These are phyloP conservation scores for Ameiurus melas DNA, from an alignment of 2,113 vertebrate genomes.

Conservation along the genomic window DNA sequence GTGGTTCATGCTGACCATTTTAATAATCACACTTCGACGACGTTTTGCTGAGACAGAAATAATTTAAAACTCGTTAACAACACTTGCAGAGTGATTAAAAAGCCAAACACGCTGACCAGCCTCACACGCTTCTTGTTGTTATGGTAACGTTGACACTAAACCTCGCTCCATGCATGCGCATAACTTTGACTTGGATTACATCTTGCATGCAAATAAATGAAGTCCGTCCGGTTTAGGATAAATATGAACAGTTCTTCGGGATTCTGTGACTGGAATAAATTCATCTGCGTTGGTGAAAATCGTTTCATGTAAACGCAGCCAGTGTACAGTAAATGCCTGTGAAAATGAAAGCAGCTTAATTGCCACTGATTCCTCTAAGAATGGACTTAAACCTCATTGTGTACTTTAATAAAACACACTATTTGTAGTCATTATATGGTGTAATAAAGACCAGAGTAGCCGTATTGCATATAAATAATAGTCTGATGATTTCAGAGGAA, in stretches of 20 bases:
- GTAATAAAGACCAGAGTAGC: slow-evolving; percentile 28
- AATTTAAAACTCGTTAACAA: slow-evolving; percentile 24
- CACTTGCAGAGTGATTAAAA: slow-evolving; percentile 12
- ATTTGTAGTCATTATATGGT: slow-evolving; percentile 15
- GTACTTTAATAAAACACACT: slow-evolving; percentile 20
- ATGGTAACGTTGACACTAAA: slow-evolving; percentile 9
- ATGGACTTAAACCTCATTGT: slow-evolving; percentile 24
- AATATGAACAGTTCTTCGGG: neutral
- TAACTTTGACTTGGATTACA: slow-evolving; percentile 2
- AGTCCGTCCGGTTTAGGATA: neutral
- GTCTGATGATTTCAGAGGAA: slow-evolving; percentile 22
- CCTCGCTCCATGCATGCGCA: neutral
- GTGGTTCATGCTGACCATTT: neutral
- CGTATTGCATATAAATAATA: slow-evolving; percentile 19
- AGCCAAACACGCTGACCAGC: neutral
- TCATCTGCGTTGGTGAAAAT: neutral
- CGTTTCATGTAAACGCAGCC: neutral
- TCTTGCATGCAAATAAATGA: neutral
- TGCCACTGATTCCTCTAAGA: slow-evolving; percentile 13
- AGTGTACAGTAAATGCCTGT: neutral
- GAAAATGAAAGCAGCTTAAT: neutral
- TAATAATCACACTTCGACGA: neutral
- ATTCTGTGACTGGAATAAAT: neutral
- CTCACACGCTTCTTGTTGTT: slow-evolving; percentile 11
- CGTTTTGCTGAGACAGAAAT: neutral